phyloP scores from a whole-genome alignment of 2,888 invertebrate species.

The Leptopilina myrica region DNA sequence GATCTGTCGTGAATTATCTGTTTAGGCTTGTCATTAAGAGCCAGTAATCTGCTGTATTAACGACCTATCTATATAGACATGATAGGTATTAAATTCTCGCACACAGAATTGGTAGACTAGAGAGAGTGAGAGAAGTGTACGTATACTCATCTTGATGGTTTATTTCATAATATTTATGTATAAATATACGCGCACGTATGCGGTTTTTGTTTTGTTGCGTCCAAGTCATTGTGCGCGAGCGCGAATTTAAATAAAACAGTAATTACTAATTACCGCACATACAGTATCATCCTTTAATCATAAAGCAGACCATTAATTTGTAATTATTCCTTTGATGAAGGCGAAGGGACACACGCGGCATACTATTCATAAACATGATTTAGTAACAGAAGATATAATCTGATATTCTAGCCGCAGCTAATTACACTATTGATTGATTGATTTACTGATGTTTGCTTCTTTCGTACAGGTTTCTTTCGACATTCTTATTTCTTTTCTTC shows the following conservation, averaged over 20 bases:
- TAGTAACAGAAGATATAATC: slow-evolving; percentile 20
- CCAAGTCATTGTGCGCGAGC: background rate
- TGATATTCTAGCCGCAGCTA: background rate
- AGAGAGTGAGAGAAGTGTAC: background rate
- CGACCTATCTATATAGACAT: slow-evolving; percentile 4
- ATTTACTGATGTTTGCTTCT: background rate
- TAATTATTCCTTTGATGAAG: slow-evolving; percentile 20
- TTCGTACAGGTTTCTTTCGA: background rate
- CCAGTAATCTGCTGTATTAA: slow-evolving; percentile 26
- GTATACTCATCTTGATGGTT: background rate
- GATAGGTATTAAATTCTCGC: slow-evolving; percentile 14
- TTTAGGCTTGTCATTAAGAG: slow-evolving; percentile 23
- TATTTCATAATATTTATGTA: background rate
- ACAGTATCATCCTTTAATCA: slow-evolving; percentile 11
- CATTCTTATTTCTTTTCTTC: background rate
- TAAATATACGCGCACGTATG: background rate
- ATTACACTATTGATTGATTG: slow-evolving; percentile 30
- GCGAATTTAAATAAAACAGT: background rate
- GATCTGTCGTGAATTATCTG: slow-evolving; percentile 29
- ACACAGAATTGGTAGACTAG: background rate
- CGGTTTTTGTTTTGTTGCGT: background rate
- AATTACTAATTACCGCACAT: background rate
- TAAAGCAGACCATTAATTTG: slow-evolving; percentile 6
- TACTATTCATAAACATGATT: background rate
- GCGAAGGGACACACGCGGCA: slow-evolving; percentile 7